A percentile compares a stretch with the other conserved stretches of the same genome.
Conservation (phyloP, 2,797 vertebrate species). For the Xyrichtys novacula region DNA sequence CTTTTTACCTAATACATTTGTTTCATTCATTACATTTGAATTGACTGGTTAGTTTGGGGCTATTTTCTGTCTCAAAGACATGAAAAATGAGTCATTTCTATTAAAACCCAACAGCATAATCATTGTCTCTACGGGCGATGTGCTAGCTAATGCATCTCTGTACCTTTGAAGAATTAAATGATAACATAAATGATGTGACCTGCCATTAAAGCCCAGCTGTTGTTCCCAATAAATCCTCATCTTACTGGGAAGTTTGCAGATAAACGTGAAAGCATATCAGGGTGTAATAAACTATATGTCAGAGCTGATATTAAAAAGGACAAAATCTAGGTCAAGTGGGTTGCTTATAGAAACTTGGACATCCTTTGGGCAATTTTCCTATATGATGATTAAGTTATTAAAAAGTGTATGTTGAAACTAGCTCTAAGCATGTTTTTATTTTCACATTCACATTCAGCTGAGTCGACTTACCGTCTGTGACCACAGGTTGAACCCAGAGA, state of each 20-base stretch:
- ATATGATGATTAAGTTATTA: background rate
- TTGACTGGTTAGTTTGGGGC: background rate
- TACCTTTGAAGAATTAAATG: background rate
- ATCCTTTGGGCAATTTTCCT: background rate
- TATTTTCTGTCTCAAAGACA: background rate
- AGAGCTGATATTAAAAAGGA: slow-evolving; percentile 73
- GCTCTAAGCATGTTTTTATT: background rate
- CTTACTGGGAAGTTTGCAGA: background rate
- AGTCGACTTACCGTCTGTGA: slow-evolving; percentile 67
- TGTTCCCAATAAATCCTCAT: background rate
- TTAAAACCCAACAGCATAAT: background rate
- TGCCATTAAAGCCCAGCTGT: background rate
- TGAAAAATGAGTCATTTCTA: background rate
- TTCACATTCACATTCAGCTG: slow-evolving; percentile 66
- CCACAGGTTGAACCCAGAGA: slow-evolving; percentile 62
- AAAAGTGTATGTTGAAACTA: background rate
- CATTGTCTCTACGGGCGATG: background rate
- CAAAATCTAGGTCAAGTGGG: slow-evolving; percentile 77
- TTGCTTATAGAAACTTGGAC: background rate
- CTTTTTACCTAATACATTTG: background rate
- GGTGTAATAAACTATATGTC: background rate
- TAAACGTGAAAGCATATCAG: background rate
- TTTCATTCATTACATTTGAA: background rate
- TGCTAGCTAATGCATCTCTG: background rate
- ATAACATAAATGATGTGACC: background rate